Evolutionary conservation across 2,797 vertebrate genomes (phyloP), one percentile per base, ranked within the genome.

Genomic region (Gymnopithys bicolor): DNA sequence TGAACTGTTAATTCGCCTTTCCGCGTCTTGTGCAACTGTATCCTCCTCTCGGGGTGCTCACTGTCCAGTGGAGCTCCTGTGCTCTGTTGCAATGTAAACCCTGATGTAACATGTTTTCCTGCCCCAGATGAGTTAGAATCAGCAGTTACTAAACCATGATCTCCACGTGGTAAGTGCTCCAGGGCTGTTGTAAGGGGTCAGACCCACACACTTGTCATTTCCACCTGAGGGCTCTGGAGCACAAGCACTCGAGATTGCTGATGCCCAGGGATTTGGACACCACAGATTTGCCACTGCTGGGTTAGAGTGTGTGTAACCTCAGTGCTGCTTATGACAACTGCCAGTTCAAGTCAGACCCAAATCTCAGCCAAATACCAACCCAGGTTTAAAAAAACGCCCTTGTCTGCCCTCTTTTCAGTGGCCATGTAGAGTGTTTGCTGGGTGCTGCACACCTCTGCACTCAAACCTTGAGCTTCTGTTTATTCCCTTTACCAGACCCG

Each of bases 1-100:
- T 45, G 88, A 74, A 19, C 93, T 82, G 69, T 88, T 96, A 90
- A 88, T 79, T 94, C 0, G 9, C 45, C 55, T 79, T 95, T 95
- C 83, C 94, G 63, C 48, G 46, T 88, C 62, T 68, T 63, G 30
- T 35, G 87, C 91, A 91, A 75, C 63, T 33, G 23, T 90, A 56
- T 77, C 83, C 87, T 43, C 39, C 18, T 5, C 37, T 85, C 13
- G 2, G 1, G 1, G 15, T 33, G 52, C 66, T 81, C 19, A 2
- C 32, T 91, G 90, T 49, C 73, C 69, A 13, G 37, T 48, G 58
- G 58, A 75, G 22, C 48, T 89, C 79, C 33, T 35, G 58, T 39
- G 59, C 39, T 79, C 45, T 6, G 4, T 75, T 84, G 51, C 39
- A 27, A 4, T 10, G 35, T 66, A 66, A 84, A 60, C n/a, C 12